phyloP scores from a whole-genome alignment of 2,888 invertebrate genomes.

The Adineta ricciae region DNA sequence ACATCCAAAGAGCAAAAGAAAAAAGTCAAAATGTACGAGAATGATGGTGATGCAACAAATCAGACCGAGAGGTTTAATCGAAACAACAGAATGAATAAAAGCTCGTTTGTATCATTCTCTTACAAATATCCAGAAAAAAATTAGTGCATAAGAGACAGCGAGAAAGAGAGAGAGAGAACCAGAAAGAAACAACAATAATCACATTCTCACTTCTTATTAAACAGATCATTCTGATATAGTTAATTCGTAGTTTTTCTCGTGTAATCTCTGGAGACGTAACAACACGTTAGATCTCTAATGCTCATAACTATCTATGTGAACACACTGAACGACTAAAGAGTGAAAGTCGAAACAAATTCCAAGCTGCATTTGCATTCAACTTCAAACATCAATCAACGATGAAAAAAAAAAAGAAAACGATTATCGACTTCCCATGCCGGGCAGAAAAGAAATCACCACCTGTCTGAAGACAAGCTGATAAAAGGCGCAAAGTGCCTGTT shows the following conservation, averaged over 20 bases:
- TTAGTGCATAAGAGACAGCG: neutral
- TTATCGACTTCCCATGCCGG: neutral
- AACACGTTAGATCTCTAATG: too few relatives aligned
- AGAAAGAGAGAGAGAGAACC: neutral
- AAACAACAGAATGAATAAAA: neutral
- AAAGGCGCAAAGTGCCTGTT: neutral
- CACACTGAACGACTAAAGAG: neutral
- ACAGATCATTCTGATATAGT: too few relatives aligned
- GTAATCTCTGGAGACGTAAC: too few relatives aligned
- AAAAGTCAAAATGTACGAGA: constrained; percentile 6
- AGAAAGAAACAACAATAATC: too few relatives aligned
- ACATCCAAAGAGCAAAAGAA: neutral
- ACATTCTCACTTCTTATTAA: too few relatives aligned
- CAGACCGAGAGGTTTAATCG: neutral
- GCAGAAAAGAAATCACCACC: neutral
- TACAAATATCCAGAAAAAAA: neutral
- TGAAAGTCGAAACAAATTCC: neutral
- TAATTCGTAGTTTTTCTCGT: too few relatives aligned
- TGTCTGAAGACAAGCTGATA: neutral
- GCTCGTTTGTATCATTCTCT: neutral
- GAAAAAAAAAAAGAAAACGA: neutral
- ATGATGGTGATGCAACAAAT: neutral
- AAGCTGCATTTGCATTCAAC: neutral
- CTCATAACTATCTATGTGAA: neutral
- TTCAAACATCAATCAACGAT: neutral